These are phyloP conservation scores for Myripristis jacobus DNA, from an alignment of 2,797 vertebrate species.

Conservation along the genomic window DNA sequence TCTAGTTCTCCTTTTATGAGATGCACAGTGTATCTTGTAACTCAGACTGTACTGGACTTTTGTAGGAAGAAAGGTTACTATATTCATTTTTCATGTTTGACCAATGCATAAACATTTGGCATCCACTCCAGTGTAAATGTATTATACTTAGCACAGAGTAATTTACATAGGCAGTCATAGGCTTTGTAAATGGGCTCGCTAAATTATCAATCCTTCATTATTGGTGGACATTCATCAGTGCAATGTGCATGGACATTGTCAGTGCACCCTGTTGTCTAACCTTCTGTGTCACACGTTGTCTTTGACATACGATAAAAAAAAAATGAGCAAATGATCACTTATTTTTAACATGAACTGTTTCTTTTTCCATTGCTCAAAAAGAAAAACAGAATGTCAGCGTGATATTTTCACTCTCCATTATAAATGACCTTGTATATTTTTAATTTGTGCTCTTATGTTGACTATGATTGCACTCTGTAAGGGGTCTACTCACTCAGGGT, in stretches of 20 bases:
- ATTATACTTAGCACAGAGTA: slow-evolving; percentile 3
- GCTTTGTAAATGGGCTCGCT: not conserved
- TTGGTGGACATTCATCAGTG: slow-evolving; percentile 7
- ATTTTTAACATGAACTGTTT: not conserved
- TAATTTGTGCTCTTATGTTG: slow-evolving; percentile 50
- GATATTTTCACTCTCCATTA: slow-evolving; percentile 17
- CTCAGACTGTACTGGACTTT: slow-evolving; percentile 20
- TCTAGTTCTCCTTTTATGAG: slow-evolving; percentile 49
- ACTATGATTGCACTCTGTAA: slow-evolving; percentile 34
- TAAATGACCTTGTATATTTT: slow-evolving; percentile 14
- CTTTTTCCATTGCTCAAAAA: slow-evolving; percentile 35
- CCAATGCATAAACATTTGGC: not conserved
- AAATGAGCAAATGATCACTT: not conserved
- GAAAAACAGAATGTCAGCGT: not conserved
- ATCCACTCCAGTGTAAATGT: slow-evolving; percentile 7
- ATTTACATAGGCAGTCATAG: slow-evolving; percentile 7
- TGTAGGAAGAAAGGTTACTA: slow-evolving; percentile 12
- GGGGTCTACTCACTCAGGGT: slow-evolving; percentile 47
- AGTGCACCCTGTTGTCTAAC: not conserved
- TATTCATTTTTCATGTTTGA: slow-evolving; percentile 7
- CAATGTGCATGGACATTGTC: not conserved
- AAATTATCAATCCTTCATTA: slow-evolving; percentile 3
- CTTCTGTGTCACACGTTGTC: not conserved
- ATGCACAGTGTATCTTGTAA: slow-evolving; percentile 24
- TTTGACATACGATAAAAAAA: not conserved